phyloP scores from a whole-genome alignment of 2,888 invertebrate genomes.

The Notodonta ziczac region DNA sequence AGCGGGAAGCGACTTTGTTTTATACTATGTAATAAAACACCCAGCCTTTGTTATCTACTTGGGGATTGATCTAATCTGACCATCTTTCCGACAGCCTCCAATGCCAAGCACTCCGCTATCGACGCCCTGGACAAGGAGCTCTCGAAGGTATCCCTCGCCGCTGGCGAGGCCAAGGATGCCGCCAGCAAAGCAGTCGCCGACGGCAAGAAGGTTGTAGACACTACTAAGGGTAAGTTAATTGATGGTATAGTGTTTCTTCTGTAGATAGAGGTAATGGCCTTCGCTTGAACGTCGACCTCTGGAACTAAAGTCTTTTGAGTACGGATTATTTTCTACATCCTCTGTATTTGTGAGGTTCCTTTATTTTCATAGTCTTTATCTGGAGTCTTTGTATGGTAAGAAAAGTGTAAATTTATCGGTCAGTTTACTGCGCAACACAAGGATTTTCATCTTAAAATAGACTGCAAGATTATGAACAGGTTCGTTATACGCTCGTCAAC shows the following conservation, averaged over 20 bases:
- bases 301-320: too few relatives aligned
- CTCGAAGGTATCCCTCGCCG: constrained; percentile 75
- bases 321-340: too few relatives aligned
- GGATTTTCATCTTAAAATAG: constrained; percentile 3
- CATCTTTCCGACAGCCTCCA: constrained; percentile 53
- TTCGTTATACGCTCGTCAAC: neutral
- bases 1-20: too few relatives aligned
- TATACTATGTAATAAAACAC: too few relatives aligned
- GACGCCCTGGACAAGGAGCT: constrained; percentile 82
- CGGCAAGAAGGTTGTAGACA: constrained; percentile 77
- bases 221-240: constrained; percentile 68
- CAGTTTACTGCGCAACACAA: neutral
- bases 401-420: constrained; percentile 4
- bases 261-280: too few relatives aligned
- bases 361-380: too few relatives aligned
- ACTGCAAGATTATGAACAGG: neutral
- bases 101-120: constrained; percentile 78
- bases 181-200: constrained; percentile 75
- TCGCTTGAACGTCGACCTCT: too few relatives aligned
- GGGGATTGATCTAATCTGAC: neutral
- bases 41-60: too few relatives aligned
- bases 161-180: constrained; percentile 76
- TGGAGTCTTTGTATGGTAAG: too few relatives aligned
- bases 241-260: too few relatives aligned
- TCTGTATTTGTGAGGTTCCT: too few relatives aligned